These are phyloP conservation scores for Piprites chloris DNA, from an alignment of 2,113 vertebrate genomes.

Conservation along the genomic window DNA sequence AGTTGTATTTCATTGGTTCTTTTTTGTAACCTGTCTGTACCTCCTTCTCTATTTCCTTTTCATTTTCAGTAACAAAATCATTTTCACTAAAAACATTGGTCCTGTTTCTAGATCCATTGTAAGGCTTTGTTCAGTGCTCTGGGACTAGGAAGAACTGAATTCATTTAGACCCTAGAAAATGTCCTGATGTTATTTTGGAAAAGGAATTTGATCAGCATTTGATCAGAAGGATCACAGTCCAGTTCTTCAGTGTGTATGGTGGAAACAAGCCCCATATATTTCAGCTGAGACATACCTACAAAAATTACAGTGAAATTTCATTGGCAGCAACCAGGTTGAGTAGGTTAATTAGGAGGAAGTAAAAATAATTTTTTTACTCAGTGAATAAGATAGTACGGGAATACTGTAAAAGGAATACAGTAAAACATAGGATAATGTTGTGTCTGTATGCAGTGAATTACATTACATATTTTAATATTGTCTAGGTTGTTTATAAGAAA, in stretches of 20 bases:
- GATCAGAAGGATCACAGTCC: neutral
- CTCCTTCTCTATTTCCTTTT: neutral
- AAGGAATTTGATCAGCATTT: neutral
- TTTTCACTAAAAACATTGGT: neutral
- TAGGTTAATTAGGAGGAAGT: constrained; percentile 35
- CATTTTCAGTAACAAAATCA: neutral
- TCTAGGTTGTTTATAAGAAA: constrained; percentile 20
- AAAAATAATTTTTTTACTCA: constrained; percentile 29
- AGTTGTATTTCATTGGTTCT: neutral
- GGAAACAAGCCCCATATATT: neutral
- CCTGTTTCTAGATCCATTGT: neutral
- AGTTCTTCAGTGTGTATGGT: neutral
- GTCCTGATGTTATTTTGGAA: neutral
- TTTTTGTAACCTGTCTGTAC: neutral
- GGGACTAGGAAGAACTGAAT: neutral
- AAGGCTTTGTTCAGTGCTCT: neutral
- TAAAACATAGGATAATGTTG: neutral
- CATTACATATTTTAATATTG: neutral
- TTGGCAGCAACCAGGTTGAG: neutral
- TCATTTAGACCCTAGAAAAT: neutral
- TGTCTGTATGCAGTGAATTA: constrained; percentile 11
- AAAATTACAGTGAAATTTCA: neutral
- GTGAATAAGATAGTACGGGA: neutral
- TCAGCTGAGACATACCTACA: neutral
- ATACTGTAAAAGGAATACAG: neutral